Evolutionary conservation across 2,888 invertebrate genomes (phyloP).

Genomic region (Eurytoma adleriae): DNA sequence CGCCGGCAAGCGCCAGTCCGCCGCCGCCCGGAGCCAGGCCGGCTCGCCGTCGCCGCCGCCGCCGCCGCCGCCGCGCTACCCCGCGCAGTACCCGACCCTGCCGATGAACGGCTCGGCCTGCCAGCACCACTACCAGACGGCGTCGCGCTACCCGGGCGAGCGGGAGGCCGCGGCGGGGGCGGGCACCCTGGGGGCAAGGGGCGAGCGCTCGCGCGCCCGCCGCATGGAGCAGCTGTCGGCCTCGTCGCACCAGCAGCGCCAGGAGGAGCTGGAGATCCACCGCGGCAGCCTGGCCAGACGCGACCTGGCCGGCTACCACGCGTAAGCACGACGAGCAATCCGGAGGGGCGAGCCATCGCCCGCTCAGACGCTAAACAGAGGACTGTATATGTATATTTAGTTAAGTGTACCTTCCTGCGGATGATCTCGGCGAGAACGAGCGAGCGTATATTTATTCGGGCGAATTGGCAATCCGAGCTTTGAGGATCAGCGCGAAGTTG

Average conservation of each 20-base stretch:
- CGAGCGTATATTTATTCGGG: slow-evolving; percentile 43
- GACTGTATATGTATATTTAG: slow-evolving; percentile 25
- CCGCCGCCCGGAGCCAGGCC: slow-evolving; percentile 34
- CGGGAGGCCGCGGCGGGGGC: slow-evolving; percentile 45
- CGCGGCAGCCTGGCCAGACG: slow-evolving; percentile 60
- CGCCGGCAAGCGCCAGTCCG: slow-evolving; percentile 52
- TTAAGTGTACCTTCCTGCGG: slow-evolving; percentile 52
- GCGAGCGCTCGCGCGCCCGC: slow-evolving; percentile 56
- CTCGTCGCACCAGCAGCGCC: slow-evolving; percentile 60
- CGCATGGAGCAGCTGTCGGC: slow-evolving; percentile 55
- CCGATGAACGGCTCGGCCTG: slow-evolving; percentile 70
- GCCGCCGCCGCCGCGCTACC: slow-evolving; percentile 66
- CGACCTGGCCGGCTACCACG: slow-evolving; percentile 59
- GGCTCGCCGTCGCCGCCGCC: slow-evolving; percentile 58
- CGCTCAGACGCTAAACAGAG: neutral
- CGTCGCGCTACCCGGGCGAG: slow-evolving; percentile 61
- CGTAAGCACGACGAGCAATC: slow-evolving; percentile 40
- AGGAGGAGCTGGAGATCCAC: slow-evolving; percentile 63
- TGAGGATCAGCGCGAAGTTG: neutral
- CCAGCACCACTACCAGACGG: slow-evolving; percentile 70
- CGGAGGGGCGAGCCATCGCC: neutral
- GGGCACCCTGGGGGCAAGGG: slow-evolving; percentile 36
- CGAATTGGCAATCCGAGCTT: slow-evolving; percentile 28
- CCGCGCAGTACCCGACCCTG: slow-evolving; percentile 70
- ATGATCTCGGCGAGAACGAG: slow-evolving; percentile 25